Base-by-base conservation (phyloP, 1,140 invertebrate species). In the Nylanderia fulva region DNA sequence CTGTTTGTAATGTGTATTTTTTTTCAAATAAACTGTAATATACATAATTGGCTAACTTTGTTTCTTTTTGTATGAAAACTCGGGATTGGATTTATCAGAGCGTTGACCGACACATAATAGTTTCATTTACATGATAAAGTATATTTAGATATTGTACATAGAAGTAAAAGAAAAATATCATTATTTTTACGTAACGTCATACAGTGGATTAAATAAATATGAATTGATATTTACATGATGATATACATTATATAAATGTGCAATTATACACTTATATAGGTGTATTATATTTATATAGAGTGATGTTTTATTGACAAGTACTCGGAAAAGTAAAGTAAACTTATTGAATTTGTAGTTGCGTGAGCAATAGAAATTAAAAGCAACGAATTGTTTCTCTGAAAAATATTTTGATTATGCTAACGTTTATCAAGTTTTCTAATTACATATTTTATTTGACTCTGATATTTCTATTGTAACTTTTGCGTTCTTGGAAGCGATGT, bases 351-450 rank as follows among this genome's bases (percentile, higher is more conserved):
- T 61, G 9, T 27, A n/a, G 24, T 76, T 39, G 36, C 24, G 24
- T 29, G 56, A 76, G 9, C 7, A 29, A n/a, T 15, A 74, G 2
- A 58, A 74, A 58, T 39, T 74, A 0, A 74, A 72, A 74, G 4
- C 7, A 6, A 15, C 21, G 56, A 58, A 74, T 74, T 0, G 0
- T 74, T 58, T 74, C 33, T 21, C 36, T 74, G 8, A 1, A 74
- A 74, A n/a, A 3, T 7, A n/a, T 15, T 72, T 71, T 11, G 5
- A 36, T 56, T n/a, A 15, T 54, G n/a, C 1, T 0, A 6, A 56
- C 0, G n/a, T 58, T 21, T 29, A 21, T 56, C 45, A 74, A 74
- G 33, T 74, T 74, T 74, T 74, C 15, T n/a, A 33, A 39, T 74
- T 74, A 39, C 13, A 74, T 48, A 74, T 74, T 1, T 18, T 3